Conservation (phyloP, 2,797 vertebrate species). For the Poeciliopsis turneri region DNA sequence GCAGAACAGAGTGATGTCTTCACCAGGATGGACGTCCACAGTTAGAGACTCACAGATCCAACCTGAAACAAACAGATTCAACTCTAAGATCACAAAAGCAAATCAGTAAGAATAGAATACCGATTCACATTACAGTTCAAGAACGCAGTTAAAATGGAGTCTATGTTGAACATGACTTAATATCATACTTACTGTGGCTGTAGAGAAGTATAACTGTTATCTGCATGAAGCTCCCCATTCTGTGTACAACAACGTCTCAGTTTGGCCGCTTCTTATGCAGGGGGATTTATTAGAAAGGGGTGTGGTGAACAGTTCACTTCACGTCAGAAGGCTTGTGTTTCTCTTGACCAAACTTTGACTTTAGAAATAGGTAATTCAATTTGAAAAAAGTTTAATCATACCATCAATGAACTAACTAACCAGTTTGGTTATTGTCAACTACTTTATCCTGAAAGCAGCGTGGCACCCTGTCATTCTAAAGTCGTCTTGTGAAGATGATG, state of each 20-base stretch:
- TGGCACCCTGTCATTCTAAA: neutral
- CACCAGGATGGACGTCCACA: conserved; percentile 13
- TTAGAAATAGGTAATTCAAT: neutral
- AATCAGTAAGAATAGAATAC: neutral
- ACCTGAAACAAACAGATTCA: conserved; percentile 10
- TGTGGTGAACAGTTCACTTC: conserved; percentile 9
- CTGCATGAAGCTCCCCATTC: conserved; percentile 22
- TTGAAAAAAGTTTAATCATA: neutral
- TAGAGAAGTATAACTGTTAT: conserved; percentile 14
- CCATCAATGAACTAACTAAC: neutral
- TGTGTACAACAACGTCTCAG: neutral
- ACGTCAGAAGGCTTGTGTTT: neutral
- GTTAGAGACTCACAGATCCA: conserved; percentile 25
- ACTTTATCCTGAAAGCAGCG: neutral
- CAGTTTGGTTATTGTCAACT: neutral
- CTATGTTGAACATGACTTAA: neutral
- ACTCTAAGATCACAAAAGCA: neutral
- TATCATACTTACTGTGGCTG: conserved; percentile 12
- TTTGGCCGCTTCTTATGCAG: neutral
- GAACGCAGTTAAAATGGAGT: neutral
- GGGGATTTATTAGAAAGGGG: conserved; percentile 32
- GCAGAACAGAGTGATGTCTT: conserved; percentile 44
- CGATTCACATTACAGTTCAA: neutral
- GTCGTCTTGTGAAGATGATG: neutral
- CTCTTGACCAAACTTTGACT: neutral